A percentile compares a stretch with the other conserved stretches of the same genome.
phyloP scores from a whole-genome alignment of 1,140 invertebrate genomes.

The Conus betulinus region DNA sequence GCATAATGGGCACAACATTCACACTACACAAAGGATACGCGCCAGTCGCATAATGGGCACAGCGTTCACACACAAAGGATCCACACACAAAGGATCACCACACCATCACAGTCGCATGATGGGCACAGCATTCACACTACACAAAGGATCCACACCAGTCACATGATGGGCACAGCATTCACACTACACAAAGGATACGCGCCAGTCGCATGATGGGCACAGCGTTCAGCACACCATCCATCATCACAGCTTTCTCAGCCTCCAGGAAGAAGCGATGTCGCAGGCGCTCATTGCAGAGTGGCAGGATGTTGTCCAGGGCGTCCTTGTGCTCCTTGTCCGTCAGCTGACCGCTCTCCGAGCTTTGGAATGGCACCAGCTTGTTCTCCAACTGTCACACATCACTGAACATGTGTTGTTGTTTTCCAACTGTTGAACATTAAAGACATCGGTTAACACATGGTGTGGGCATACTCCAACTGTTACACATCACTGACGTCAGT shows the following conservation, averaged over 20 bases:
- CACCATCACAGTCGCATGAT: constrained; percentile 61
- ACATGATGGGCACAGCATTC: background rate
- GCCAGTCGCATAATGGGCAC: constrained; percentile 69
- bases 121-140: background rate
- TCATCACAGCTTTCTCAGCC: constrained; percentile 61
- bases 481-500: too few relatives aligned
- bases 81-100: constrained; percentile 55
- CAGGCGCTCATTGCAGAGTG: constrained; percentile 65
- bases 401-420: too few relatives aligned
- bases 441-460: too few relatives aligned
- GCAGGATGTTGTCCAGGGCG: constrained; percentile 67
- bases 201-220: constrained; percentile 69
- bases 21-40: constrained; percentile 72
- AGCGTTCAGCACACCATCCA: constrained; percentile 56
- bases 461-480: too few relatives aligned
- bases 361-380: constrained; percentile 64
- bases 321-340: constrained; percentile 71
- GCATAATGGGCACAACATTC: constrained; percentile 65
- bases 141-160: too few relatives aligned
- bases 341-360: constrained; percentile 58
- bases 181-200: constrained; percentile 65
- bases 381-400: constrained; percentile 60
- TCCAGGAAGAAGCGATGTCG: constrained; percentile 65
- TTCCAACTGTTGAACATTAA: too few relatives aligned
- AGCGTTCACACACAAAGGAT: constrained; percentile 48